Evolutionary conservation across 2,888 invertebrate genomes (phyloP), one percentile per base, ranked within the genome.

Genomic region (Drosophila histrio): DNA sequence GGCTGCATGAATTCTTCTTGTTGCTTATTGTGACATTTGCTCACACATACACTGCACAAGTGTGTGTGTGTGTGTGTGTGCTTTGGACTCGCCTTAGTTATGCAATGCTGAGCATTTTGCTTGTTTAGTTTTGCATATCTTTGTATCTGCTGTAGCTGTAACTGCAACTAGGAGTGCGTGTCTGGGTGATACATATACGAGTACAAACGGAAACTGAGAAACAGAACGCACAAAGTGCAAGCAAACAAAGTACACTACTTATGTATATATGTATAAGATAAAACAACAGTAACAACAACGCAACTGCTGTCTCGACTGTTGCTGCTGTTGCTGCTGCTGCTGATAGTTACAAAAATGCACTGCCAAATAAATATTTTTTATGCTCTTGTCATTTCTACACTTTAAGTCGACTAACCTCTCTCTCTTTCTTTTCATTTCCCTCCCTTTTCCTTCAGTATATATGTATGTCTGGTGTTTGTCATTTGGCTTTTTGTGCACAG

Each of bases 111-210:
- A 86, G 82, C 76, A 78, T 81, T 86, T 83, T 81, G 84, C 84
- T 86, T 87, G 82, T 85, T 82, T 87, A 82, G 85, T 80, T 85
- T 85, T 82, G 85, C 85, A 85, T 85, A 87, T 85, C 87, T 85
- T 77, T 79, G 77, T 74, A 77, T 79, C 81, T 72, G 80, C 84
- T 81, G 72, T 75, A 79, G 77, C 64, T 72, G 57, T 64, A 56
- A 61, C 65, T 56, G 59, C 61, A 41, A 43, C 63, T 69, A 61
- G 41, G 44, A 38, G 34, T 34, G 36, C 19, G 8, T 22, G 34
- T 28, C 43, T 52, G 72, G 53, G 54, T 54, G 53, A 38, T 28
- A 43, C 61, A 43, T 34, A 28, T 36, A 17, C 32, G 49, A 13
- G 49, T 15, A 49, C 32, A 22, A 26, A 28, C 17, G 47, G 46